phyloP scores from a whole-genome alignment of 2,797 vertebrate genomes.

The Apodemus agrarius region DNA sequence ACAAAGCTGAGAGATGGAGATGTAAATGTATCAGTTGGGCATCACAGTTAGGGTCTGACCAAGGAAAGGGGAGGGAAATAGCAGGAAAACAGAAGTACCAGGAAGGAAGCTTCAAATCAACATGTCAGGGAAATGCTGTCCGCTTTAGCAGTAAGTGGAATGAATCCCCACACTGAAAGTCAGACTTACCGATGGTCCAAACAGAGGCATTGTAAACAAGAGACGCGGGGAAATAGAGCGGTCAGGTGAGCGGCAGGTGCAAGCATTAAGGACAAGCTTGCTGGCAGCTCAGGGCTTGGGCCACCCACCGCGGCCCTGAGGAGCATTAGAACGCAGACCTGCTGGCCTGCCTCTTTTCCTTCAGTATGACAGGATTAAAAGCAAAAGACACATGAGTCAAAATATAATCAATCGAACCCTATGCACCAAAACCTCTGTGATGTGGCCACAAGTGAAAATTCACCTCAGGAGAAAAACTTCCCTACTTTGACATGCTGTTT shows the following conservation, averaged over 20 bases:
- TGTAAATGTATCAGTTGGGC: background rate
- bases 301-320: fast-evolving
- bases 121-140: background rate
- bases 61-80: background rate
- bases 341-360: background rate
- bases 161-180: background rate
- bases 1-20: background rate
- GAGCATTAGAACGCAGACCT: background rate
- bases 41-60: background rate
- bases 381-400: background rate
- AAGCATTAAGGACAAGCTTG: too few relatives aligned
- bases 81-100: background rate
- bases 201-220: background rate
- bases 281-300: too few relatives aligned
- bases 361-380: background rate
- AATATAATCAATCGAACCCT: background rate
- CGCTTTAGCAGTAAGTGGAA: background rate
- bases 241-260: background rate
- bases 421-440: background rate
- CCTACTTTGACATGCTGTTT: fast-evolving
- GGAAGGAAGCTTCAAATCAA: background rate
- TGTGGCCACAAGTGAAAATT: background rate
- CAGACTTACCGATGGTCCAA: background rate
- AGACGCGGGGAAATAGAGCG: background rate
- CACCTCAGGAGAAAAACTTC: background rate